Evolutionary conservation across 2,888 invertebrate species (phyloP), one percentile per base, ranked within the genome.

Genomic region (Eremobia ochroleuca): DNA sequence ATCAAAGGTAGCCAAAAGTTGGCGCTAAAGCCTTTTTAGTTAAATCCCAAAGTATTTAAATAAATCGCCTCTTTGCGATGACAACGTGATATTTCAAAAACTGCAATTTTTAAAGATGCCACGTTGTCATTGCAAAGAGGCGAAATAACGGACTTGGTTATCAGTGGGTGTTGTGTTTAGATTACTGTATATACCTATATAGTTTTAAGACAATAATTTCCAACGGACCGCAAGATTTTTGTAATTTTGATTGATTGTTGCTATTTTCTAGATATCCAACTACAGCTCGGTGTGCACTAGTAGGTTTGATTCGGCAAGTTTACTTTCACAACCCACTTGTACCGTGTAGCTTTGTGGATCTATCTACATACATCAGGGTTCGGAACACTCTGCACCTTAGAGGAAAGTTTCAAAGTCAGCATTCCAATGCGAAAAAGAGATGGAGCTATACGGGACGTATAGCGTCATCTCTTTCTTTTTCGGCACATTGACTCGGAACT

Each of bases 121-220:
- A n/a, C n/a, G n/a, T n/a, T n/a, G n/a, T n/a, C n/a, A n/a, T n/a
- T n/a, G n/a, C n/a, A n/a, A n/a, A n/a, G n/a, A n/a, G n/a, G n/a
- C n/a, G n/a, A n/a, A n/a, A 15, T 31, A 59, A 61, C 6, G 52
- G 21, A 55, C 18, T 55, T 55, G 43, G 34, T 61, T 78, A 52
- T 78, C 37, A 31, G 4, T 77, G 21, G 46, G 59, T 77, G 77
- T 82, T 66, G 83, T 79, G 31, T 66, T 65, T 78, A 79, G 79
- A 52, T n/a, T 18, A 52, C 15, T 66, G 79, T 70, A 83, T 31
- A 67, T 82, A 69, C 5, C 4, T 59, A 64, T 25, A 69, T 83
- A 83, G 59, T 69, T 59, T 59, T 81, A 85, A 81, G 81, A 52
- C 46, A 67, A 82, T 82, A 85, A 82, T 82, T 85, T 82, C 81